Base-by-base conservation (phyloP, 2,888 invertebrate genomes). In the Leucania comma region DNA sequence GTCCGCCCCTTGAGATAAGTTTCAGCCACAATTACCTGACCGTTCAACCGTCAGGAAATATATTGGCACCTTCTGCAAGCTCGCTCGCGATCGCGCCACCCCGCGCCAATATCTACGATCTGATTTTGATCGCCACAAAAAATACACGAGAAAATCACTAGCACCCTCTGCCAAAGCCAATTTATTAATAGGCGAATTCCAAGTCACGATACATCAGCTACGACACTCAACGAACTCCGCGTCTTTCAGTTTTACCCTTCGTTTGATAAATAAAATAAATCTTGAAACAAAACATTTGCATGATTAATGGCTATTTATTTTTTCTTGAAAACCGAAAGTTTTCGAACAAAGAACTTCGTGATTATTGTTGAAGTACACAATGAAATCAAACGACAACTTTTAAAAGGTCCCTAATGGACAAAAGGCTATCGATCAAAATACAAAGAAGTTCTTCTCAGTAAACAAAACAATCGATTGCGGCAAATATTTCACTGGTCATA, bases 1-100 rank as follows among this genome's bases (percentile, higher is more conserved):
- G 94, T 92, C 86, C 90, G 89, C 91, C 92, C 89, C 91, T 92
- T 90, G 92, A 95, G 95, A 95, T 95, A 95, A 95, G 94, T 94
- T 94, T 93, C 94, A 93, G 90, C 94, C 94, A 94, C 94, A 95
- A 95, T 94, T 94, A 95, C 94, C 94, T 93, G 94, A 93, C 93
- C 94, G 94, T 92, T 94, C 94, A 93, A 91, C 90, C 94, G 93
- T 92, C 93, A 94, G 94, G 91, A 94, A 94, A 95, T 94, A 95
- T 95, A 94, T 95, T 95, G 94, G 94, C 94, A 93, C 93, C 93
- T 94, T 90, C 91, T 93, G 93, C 92, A 92, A 91, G 88, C 90
- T 87, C 65, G 73, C 86, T 73, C 83, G 86, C 87, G 88, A 84
- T 82, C 86, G 85, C 84, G 68, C 71, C 81, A 66, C 87, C 84